Percentiles rank a stretch among this genome's conserved stretches.
phyloP scores from a whole-genome alignment of 64 coral and sea anemone genomes.

The Catalaphyllia jardinei region DNA sequence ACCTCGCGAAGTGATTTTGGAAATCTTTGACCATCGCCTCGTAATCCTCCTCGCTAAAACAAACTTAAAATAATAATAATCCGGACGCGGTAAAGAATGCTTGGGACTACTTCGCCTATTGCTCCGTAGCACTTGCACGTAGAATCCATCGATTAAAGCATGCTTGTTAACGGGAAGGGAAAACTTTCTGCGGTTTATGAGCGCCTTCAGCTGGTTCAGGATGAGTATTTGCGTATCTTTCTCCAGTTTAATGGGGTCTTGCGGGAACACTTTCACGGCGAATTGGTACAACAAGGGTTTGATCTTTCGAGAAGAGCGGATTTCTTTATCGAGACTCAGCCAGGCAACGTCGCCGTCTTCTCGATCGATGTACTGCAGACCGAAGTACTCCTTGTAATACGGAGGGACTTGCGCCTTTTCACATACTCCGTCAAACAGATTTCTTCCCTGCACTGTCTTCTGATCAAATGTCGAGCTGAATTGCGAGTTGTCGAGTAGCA shows the following conservation, averaged over 20 bases:
- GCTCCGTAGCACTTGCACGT: conserved; percentile 56
- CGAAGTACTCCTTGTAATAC: conserved; percentile 65
- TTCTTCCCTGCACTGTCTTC: conserved; percentile 25
- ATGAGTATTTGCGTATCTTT: conserved; percentile 19
- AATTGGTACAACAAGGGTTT: conserved; percentile 70
- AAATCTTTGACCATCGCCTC: conserved; percentile 79
- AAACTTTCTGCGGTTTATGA: conserved; percentile 76
- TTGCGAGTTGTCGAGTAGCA: conserved; percentile 81
- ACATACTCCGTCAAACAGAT: conserved; percentile 76
- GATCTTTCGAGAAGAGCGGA: conserved; percentile 32
- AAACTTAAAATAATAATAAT: no score
- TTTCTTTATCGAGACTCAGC: conserved; percentile 70
- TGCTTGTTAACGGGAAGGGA: conserved; percentile 55
- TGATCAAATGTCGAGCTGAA: conserved; percentile 66
- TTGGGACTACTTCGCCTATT: neutral
- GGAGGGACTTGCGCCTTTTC: conserved; percentile 57
- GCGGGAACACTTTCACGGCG: conserved; percentile 76
- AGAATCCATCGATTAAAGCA: conserved; percentile 78
- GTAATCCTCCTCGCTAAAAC: conserved; percentile 46
- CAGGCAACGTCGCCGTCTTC: conserved; percentile 80
- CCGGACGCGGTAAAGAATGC: no score
- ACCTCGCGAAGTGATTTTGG: conserved; percentile 77
- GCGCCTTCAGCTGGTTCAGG: conserved; percentile 57
- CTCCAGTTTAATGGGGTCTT: conserved; percentile 42
- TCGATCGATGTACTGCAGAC: conserved; percentile 68